Base-by-base conservation (phyloP, 30 jellyfish, hydroid and myxozoan species). In the Turritopsis dohrnii region DNA sequence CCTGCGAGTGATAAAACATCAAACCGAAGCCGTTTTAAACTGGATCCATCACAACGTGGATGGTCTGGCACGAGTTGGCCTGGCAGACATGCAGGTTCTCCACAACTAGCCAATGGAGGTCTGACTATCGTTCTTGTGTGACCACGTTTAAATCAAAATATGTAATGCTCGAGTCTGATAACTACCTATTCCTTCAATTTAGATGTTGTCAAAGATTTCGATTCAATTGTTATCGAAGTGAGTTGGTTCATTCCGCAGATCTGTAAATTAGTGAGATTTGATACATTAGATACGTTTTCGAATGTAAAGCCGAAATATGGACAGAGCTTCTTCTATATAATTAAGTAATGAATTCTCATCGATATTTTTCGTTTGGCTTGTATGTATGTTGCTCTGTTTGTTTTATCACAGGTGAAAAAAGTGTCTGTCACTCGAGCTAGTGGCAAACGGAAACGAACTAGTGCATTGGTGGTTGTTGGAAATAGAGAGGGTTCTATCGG, bases 391-490 rank as follows among this genome's bases (percentile, higher is more conserved):
- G 60, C 13, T 53, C 28, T 4, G 28, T 21, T 16, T 21, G 65
- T 85, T 76, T 21, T 41, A 7, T 30, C 16, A 22, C 84, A 91
- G 97, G 96, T 93, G 29, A 88, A 88, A 72, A 76, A 92, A 30
- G 92, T 93, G 18, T 86, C 96, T 8, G 98, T 88, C 17, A 96
- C 94, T 52, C 88, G 86, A 65, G 88, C 88, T 17, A 95, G 88
- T 71, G 98, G 98, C 0, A 93, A 88, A 79, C 82, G 89, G 65
- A 85, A 87, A 84, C 79, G 91, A 24, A 89, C 93, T 29, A 93
- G 98, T 84, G 98, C 98, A 1, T 86, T 88, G 28, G 98, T 93
- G 72, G 98, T 88, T 7, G 86, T 90, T 28, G 98, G 98, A 24
- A 93, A 93, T 76, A 79, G 84, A 71, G 79, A 88, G 23, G 98